phyloP scores from a whole-genome alignment of 2,888 invertebrate genomes.

The Ormyrus pomaceus region DNA sequence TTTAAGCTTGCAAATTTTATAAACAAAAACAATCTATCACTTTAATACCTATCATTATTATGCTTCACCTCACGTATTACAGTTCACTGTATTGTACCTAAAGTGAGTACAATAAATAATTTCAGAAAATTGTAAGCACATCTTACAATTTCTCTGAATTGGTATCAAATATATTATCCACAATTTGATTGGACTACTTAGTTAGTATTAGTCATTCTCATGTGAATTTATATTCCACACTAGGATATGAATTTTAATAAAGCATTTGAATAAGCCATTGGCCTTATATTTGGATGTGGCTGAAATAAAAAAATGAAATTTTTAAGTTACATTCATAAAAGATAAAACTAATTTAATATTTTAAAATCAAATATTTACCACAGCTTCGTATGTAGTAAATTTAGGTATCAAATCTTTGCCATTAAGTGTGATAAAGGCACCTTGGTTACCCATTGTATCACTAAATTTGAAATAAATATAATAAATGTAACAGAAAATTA shows the following conservation, averaged over 20 bases:
- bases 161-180: slow-evolving; percentile 72
- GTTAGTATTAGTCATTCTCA: slow-evolving; percentile 62
- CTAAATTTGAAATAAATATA: slow-evolving; percentile 75
- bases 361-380: slow-evolving; percentile 81
- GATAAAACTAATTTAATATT: slow-evolving; percentile 41
- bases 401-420: slow-evolving; percentile 94
- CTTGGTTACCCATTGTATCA: slow-evolving; percentile 99
- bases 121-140: slow-evolving; percentile 63
- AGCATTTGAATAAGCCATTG: slow-evolving; percentile 97
- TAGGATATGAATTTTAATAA: slow-evolving; percentile 87
- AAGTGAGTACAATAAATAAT: slow-evolving; percentile 64
- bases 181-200: slow-evolving; percentile 71
- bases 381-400: slow-evolving; percentile 94
- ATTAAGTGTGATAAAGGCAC: slow-evolving; percentile 96
- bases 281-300: slow-evolving; percentile 97
- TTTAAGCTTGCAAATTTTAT: slow-evolving; percentile 45
- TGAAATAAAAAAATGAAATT: slow-evolving; percentile 77
- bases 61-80: slow-evolving; percentile 61
- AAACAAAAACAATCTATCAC: slow-evolving; percentile 52
- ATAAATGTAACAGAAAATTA: background rate
- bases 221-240: slow-evolving; percentile 70
- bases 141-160: slow-evolving; percentile 63
- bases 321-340: slow-evolving; percentile 41
- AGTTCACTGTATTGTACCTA: slow-evolving; percentile 62
- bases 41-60: slow-evolving; percentile 64